These are phyloP conservation scores for Crotalus horridus DNA, from an alignment of 2,113 vertebrate genomes.

Conservation along the genomic window DNA sequence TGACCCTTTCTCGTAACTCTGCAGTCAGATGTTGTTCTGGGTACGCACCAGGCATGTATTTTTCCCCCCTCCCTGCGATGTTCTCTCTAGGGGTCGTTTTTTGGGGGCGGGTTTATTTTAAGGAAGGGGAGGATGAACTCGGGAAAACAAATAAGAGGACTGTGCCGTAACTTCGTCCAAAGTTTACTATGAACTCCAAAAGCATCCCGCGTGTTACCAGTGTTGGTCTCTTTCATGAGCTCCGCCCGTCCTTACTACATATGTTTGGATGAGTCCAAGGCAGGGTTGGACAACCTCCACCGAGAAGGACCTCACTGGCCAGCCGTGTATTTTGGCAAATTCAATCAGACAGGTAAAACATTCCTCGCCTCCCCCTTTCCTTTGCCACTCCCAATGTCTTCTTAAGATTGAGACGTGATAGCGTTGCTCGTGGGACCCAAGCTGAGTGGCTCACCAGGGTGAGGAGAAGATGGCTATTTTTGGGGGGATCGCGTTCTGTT, in stretches of 20 bases:
- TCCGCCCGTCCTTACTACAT: neutral
- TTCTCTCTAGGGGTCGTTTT: neutral
- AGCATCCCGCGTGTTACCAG: neutral
- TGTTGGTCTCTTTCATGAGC: neutral
- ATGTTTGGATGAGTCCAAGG: neutral
- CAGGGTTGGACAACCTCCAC: neutral
- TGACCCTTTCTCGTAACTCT: no score
- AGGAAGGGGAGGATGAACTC: neutral
- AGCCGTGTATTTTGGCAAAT: no score
- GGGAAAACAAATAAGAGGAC: neutral
- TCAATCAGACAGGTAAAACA: neutral
- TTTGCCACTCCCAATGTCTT: neutral
- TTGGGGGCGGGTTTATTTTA: neutral
- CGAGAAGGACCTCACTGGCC: neutral
- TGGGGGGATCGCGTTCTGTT: neutral
- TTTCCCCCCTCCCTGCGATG: neutral
- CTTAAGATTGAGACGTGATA: neutral
- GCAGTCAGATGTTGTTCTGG: no score
- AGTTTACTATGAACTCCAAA: neutral
- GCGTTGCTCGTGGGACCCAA: neutral
- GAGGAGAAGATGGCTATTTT: neutral
- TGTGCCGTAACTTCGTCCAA: no score
- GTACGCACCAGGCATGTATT: neutral
- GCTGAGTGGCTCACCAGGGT: neutral
- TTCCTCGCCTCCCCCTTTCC: no score